phyloP scores from a whole-genome alignment of 2,797 vertebrate genomes.

The Sciaenops ocellatus region DNA sequence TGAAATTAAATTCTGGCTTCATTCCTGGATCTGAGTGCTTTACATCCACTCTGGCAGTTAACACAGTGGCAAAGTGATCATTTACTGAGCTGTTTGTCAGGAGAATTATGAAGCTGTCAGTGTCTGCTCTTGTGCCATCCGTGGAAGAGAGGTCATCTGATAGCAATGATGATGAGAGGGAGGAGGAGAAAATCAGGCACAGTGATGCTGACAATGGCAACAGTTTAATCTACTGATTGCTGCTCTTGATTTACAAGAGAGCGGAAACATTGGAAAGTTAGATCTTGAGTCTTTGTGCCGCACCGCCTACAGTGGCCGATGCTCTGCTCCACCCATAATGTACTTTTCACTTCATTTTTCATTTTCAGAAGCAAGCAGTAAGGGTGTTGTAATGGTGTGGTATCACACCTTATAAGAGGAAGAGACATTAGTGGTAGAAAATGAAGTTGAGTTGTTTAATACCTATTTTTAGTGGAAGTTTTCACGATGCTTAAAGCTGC shows the following conservation, averaged over 20 bases:
- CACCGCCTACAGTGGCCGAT: slow-evolving; percentile 60
- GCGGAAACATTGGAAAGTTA: slow-evolving; percentile 71
- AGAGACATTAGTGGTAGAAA: neutral
- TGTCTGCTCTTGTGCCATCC: slow-evolving; percentile 53
- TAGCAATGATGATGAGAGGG: slow-evolving; percentile 68
- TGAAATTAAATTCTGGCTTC: slow-evolving; percentile 60
- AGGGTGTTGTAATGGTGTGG: no score
- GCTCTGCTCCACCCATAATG: slow-evolving; percentile 7
- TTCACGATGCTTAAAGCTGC: neutral
- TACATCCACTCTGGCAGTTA: slow-evolving; percentile 52
- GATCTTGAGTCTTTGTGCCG: slow-evolving; percentile 34
- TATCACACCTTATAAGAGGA: neutral
- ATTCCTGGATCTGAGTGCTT: slow-evolving; percentile 46
- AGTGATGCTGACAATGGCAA: slow-evolving; percentile 45
- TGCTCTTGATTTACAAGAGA: slow-evolving; percentile 89
- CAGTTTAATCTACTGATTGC: slow-evolving; percentile 80
- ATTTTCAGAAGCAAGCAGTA: neutral
- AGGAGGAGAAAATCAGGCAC: slow-evolving; percentile 56
- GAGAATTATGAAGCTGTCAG: slow-evolving; percentile 73
- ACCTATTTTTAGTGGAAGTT: neutral
- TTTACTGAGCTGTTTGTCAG: slow-evolving; percentile 72
- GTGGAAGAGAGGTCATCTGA: slow-evolving; percentile 77
- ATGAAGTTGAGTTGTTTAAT: neutral
- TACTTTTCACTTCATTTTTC: neutral
- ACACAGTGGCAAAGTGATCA: slow-evolving; percentile 62